Percentiles rank a stretch among this genome's conserved stretches.
Conservation (phyloP, 30 jellyfish, hydroid and myxozoan genomes). For the Aurelia sp. region DNA sequence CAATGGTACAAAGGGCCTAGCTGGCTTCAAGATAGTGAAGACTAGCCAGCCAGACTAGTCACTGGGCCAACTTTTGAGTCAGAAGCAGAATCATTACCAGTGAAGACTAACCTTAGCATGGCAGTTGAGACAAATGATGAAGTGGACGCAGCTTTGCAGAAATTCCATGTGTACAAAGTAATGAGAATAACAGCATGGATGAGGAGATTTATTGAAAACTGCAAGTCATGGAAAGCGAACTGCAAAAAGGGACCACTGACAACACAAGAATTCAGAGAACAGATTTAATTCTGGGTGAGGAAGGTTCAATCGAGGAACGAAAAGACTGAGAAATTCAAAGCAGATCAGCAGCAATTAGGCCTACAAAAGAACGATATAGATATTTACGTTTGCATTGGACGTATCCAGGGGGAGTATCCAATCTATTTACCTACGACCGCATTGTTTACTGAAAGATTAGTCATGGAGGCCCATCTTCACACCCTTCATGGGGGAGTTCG, state of each 20-base stretch:
- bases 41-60: not conserved
- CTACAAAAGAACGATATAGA: too few relatives aligned
- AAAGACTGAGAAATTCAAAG: too few relatives aligned
- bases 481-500: constrained; percentile 36
- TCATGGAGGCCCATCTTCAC: constrained; percentile 22
- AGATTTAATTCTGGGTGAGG: not conserved
- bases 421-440: constrained; percentile 31
- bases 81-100: too few relatives aligned
- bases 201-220: not conserved
- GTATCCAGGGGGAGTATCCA: not conserved
- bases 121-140: not conserved
- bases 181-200: constrained; percentile 10
- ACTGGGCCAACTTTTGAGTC: too few relatives aligned
- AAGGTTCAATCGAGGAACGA: too few relatives aligned
- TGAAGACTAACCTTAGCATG: too few relatives aligned
- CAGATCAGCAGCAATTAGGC: too few relatives aligned
- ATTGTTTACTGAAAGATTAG: constrained; percentile 4
- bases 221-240: constrained; percentile 5
- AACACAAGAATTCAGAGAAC: constrained; percentile 42
- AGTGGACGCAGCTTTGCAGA: not conserved
- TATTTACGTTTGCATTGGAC: too few relatives aligned
- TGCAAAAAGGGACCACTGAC: not conserved
- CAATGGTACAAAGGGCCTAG: too few relatives aligned
- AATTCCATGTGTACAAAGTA: not conserved
- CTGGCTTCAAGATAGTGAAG: too few relatives aligned